A percentile compares a stretch with the other conserved stretches of the same genome.
Conservation (phyloP, 2,888 invertebrate genomes). For the Heliconius sara region DNA sequence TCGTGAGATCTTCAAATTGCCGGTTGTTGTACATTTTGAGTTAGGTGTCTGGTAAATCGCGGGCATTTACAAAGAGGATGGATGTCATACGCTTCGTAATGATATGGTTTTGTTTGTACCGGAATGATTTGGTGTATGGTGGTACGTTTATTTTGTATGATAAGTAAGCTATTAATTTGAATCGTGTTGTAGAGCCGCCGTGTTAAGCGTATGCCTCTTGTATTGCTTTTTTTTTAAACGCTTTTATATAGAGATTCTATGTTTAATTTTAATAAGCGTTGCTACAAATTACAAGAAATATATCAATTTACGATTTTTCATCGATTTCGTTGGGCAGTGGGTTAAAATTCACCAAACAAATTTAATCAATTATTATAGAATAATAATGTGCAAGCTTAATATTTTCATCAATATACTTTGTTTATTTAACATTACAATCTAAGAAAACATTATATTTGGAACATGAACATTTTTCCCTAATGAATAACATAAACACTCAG, state of each 20-base stretch:
- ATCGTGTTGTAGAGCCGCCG: slow-evolving; percentile 14
- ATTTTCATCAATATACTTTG: background rate
- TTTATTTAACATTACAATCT: background rate
- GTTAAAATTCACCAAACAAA: too few relatives aligned
- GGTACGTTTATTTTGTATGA: slow-evolving; percentile 6
- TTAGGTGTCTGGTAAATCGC: slow-evolving; percentile 68
- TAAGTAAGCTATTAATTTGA: slow-evolving; percentile 22
- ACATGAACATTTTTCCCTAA: too few relatives aligned
- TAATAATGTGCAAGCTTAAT: background rate
- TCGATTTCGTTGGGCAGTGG: too few relatives aligned
- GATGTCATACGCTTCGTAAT: slow-evolving; percentile 45
- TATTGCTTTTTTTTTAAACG: background rate
- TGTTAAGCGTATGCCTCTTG: background rate
- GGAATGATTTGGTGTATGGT: slow-evolving; percentile 16
- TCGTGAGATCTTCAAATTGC: slow-evolving; percentile 72
- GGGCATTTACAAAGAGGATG: slow-evolving; percentile 48
- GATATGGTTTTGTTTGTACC: slow-evolving; percentile 41
- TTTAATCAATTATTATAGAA: too few relatives aligned
- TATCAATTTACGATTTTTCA: too few relatives aligned
- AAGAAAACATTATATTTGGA: background rate
- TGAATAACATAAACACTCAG: too few relatives aligned
- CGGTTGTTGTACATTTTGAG: slow-evolving; percentile 67
- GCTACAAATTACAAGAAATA: too few relatives aligned
- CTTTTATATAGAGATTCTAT: background rate
- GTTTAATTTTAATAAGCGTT: background rate